Evolutionary conservation across 2,888 invertebrate species (phyloP).

Genomic region (Melieria picta): DNA sequence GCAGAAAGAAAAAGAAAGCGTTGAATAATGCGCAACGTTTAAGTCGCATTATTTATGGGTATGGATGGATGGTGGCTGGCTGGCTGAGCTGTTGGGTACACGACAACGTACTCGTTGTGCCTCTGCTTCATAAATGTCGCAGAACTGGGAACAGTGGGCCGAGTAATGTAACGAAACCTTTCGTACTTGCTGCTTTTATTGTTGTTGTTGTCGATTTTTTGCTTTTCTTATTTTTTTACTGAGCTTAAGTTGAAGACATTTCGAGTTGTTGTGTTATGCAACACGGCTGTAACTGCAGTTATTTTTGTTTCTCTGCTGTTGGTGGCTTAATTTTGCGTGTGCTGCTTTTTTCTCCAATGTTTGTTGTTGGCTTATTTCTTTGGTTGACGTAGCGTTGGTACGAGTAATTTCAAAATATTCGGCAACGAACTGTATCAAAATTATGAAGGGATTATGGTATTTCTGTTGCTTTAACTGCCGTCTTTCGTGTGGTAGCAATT

Average conservation of each 20-base stretch:
- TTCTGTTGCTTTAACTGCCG: background rate
- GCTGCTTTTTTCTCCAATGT: too few relatives aligned
- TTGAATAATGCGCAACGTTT: constrained; percentile 15
- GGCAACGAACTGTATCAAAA: constrained; percentile 36
- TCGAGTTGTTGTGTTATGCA: constrained; percentile 21
- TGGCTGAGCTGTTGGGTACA: too few relatives aligned
- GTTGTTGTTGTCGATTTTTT: too few relatives aligned
- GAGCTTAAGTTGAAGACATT: constrained; percentile 1
- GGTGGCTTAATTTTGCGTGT: too few relatives aligned
- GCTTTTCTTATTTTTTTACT: background rate
- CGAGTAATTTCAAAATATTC: constrained; percentile 31
- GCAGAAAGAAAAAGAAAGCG: constrained; percentile 34
- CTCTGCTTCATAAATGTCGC: background rate
- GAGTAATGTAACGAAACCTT: background rate
- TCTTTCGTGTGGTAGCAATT: background rate
- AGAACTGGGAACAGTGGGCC: too few relatives aligned
- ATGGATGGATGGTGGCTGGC: too few relatives aligned
- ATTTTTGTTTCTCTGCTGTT: background rate
- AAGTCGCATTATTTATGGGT: too few relatives aligned
- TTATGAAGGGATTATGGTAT: background rate
- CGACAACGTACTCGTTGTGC: background rate
- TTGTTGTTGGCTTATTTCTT: too few relatives aligned
- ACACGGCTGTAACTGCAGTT: constrained; percentile 5
- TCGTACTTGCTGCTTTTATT: background rate
- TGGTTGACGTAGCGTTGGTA: too few relatives aligned